Conservation (phyloP, 2,113 vertebrate species). For the Carettochelys insculpta region DNA sequence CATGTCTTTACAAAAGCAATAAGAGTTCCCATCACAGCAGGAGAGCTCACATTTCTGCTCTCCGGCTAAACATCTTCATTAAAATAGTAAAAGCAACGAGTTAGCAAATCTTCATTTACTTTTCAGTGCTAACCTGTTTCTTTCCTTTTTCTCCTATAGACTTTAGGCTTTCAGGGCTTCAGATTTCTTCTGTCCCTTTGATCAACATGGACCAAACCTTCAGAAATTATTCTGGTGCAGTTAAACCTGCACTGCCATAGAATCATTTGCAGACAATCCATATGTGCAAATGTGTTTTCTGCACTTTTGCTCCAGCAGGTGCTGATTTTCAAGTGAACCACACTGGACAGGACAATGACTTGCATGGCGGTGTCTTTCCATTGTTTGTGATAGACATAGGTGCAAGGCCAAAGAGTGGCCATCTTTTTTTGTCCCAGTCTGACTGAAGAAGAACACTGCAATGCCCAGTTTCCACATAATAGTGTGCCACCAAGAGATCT, state of each 20-base stretch:
- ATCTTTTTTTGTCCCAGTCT: rapidly evolving
- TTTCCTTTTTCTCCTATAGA: not conserved
- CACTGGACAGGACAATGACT: rapidly evolving
- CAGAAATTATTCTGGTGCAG: not conserved
- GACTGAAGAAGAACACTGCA: not conserved
- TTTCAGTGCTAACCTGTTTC: not conserved
- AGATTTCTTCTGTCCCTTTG: not conserved
- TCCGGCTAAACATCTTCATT: not conserved
- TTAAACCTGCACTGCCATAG: not conserved
- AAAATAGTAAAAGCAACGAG: not conserved
- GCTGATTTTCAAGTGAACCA: rapidly evolving
- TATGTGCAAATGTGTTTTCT: not conserved
- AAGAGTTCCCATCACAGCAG: not conserved
- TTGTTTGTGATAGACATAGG: not conserved
- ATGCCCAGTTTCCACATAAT: not conserved
- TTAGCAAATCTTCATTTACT: not conserved
- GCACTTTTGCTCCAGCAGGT: not conserved
- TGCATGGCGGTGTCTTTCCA: not conserved
- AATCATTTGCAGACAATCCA: not conserved
- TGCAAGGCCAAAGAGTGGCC: rapidly evolving
- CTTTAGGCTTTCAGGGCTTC: not conserved
- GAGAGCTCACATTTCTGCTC: not conserved
- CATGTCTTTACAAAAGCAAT: not conserved
- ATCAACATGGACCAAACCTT: not conserved
- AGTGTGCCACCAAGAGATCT: not conserved